Base-by-base conservation (phyloP, 2,888 invertebrate species). In the Strigamia transsilvanica region DNA sequence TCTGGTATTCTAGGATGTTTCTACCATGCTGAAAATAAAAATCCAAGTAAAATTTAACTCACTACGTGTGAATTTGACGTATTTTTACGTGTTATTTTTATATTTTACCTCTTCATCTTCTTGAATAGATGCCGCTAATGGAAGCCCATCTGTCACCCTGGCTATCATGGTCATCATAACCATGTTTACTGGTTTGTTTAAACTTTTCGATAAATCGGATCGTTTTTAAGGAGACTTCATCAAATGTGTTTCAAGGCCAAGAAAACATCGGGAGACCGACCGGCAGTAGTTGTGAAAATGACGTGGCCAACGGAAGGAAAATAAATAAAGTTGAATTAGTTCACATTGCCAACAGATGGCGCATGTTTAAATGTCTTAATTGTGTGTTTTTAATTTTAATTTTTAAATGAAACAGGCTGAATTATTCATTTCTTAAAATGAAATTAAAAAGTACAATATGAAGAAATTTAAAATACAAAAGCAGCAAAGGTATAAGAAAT, bases 131-230 rank as follows among this genome's bases (percentile, higher is more conserved):
- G 98, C 98, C 83, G 97, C 96, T 86, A 99, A 90, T 82, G 98
- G 98, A 85, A 99, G 91, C 42, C 98, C 98, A 90, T 99, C 99
- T 85, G 94, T 93, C 86, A 97, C 93, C 86, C 99, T 92, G 34
- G 98, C 98, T 87, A 99, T 98, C 95, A 99, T 96, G 84, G 99
- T 99, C 91, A 98, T 93, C 87, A 98, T 89, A 88, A 99, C 97
- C 98, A 98, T 99, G 88, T 90, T 92, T 10, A 10, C 15, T 18
- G 12, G 12, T 13, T 51, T 18, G 3, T 18, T 51, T 18, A 18
- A 51, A 51, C 15, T 51, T 10, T 18, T 18, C 6, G 1, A 51
- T 51, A 6, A 51, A 51, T 38, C 38, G 6, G 10, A 38, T 7
- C 10, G 38, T 38, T 9, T 38, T 38, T 38, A 38, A 38, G 10